Evolutionary conservation across 2,888 invertebrate species (phyloP), one percentile per base, ranked within the genome.

Genomic region (Seladonia tumulorum): DNA sequence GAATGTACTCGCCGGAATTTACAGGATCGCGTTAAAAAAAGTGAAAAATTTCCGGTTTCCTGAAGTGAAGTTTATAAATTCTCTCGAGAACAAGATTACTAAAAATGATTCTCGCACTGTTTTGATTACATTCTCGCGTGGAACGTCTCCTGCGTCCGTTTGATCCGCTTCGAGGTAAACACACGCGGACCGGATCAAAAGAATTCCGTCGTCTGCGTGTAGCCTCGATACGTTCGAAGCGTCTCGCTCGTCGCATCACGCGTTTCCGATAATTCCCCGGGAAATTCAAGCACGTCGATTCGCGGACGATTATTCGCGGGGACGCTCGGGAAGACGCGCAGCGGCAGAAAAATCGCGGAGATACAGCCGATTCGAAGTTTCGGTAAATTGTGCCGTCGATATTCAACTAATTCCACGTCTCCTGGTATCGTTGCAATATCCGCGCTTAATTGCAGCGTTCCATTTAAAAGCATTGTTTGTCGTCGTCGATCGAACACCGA

Each of bases 371-470:
- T 16, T 66, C 45, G 75, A 49, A 83, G 66, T 76, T 79, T 35
- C 71, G 71, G 10, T 76, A 66, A 79, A 79, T 84, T 71, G 85
- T 35, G 75, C 45, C 79, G 25, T 72, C 71, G 83, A 79, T 85
- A 78, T 63, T 74, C 83, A 79, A 83, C 84, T 83, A 85, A 85
- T 84, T 79, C 79, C 85, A 16, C 72, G 75, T 75, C 71, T 25
- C 70, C 25, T 35, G 47, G 84, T 84, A 76, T 84, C 85, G 76
- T 66, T 47, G 85, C 85, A 76, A 85, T 85, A 84, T 85, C 84
- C 84, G 22, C 66, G 84, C 85, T 85, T 85, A 85, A 85, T 85
- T 79, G 85, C 85, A 53, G 72, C 63, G 76, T 29, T 74, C 60
- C 49, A 29, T 78, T 75, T 60, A 63, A 57, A 72, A 72, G 71